Evolutionary conservation across 2,113 vertebrate genomes (phyloP), one percentile per base, ranked within the genome.

Genomic region (Nansenia antarctica): DNA sequence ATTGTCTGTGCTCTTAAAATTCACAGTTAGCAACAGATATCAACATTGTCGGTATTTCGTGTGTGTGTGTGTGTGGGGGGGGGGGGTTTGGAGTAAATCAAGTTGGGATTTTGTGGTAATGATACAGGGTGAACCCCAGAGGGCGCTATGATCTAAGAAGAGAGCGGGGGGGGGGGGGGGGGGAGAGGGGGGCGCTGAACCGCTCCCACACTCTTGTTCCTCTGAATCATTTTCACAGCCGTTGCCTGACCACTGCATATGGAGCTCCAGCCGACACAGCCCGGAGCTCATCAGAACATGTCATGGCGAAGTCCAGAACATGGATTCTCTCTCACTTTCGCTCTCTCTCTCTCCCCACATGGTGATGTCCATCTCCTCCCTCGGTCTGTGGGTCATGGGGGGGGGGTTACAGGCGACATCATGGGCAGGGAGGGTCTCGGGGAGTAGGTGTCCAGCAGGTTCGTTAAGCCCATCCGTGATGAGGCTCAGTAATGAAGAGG

Each of bases 21-120:
- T 93, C 92, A 92, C 91, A 92, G 91, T 92, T 88, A 86, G 85
- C 87, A 83, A 85, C 82, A 79, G 79, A 88, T 83, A 85, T 74
- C 82, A 85, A 79, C 78, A 79, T 77, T 81, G 85, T 89, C 77
- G 69, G 78, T 87, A 89, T 72, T n/a, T n/a, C n/a, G n/a, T n/a
- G n/a, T n/a, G n/a, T n/a, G n/a, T n/a, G n/a, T n/a, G n/a, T n/a
- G n/a, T n/a, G n/a, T n/a, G n/a, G n/a, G n/a, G n/a, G n/a, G n/a
- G n/a, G n/a, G n/a, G 52, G 52, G 65, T 47, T 60, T 67, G 70
- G 72, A 59, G 57, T 65, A 27, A 32, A 47, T 37, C 69, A 26
- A 61, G 65, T 75, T 64, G 39, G 31, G 53, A 80, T 70, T 68
- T 81, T 58, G 42, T 39, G 60, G 74, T 64, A 79, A 73, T 83